phyloP scores from a whole-genome alignment of 2,113 vertebrate species.

The Gorsachius goisagi region DNA sequence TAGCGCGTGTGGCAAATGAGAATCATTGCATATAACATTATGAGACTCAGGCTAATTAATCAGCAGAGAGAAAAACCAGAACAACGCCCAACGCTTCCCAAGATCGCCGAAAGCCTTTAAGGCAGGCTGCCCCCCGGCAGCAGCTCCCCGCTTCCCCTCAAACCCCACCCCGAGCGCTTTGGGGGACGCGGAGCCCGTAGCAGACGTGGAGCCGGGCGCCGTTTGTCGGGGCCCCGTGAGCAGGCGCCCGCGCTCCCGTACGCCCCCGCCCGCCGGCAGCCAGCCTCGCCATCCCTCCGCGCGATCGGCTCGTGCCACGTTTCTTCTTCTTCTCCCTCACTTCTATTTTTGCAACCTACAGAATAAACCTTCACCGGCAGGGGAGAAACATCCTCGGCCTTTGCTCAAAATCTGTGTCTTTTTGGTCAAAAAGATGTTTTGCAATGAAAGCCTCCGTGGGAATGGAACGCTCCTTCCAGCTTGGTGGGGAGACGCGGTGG shows the following conservation, averaged over 20 bases:
- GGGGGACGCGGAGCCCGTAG: background rate
- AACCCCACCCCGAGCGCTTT: background rate
- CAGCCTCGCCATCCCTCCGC: background rate
- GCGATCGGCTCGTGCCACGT: background rate
- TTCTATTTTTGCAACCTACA: background rate
- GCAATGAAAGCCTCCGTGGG: background rate
- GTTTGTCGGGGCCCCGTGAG: too few species aligned
- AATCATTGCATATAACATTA: background rate
- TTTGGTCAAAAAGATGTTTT: background rate
- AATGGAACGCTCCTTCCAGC: background rate
- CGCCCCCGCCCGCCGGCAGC: background rate
- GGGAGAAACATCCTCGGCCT: background rate
- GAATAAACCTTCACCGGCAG: background rate
- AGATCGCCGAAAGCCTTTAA: background rate
- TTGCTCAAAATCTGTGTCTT: background rate
- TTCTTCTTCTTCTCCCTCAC: background rate
- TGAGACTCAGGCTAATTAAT: background rate
- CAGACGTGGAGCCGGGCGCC: too few species aligned
- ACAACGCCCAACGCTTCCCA: background rate
- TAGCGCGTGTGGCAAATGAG: background rate
- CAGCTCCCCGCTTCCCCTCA: background rate
- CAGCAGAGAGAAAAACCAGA: background rate
- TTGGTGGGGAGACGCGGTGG: background rate
- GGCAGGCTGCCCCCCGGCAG: background rate
- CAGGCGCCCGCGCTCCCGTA: too few species aligned